These are phyloP conservation scores for Himantopus leucocephalus DNA, from an alignment of 2,113 vertebrate genomes.

Conservation along the genomic window DNA sequence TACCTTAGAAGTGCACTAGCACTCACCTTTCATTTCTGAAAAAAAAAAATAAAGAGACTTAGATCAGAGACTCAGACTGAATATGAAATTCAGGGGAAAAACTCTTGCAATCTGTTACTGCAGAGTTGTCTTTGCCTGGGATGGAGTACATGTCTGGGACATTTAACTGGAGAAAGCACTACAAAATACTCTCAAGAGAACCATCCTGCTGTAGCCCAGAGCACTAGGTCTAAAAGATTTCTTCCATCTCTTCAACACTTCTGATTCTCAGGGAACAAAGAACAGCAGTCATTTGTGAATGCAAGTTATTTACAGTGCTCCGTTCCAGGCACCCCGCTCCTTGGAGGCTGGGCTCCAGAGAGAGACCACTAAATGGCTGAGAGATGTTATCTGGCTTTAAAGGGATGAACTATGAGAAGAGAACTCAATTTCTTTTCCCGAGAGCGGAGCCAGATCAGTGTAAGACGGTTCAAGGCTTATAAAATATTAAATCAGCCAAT, in stretches of 20 bases:
- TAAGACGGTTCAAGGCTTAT: not conserved
- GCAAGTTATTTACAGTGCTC: constrained; percentile 25
- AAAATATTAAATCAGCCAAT: constrained; percentile 35
- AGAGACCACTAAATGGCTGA: constrained; percentile 12
- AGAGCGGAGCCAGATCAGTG: not conserved
- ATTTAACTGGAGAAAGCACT: not conserved
- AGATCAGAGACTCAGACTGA: not conserved
- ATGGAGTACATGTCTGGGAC: not conserved
- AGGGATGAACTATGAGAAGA: constrained; percentile 27
- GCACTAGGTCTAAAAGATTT: not conserved
- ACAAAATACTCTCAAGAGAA: not conserved
- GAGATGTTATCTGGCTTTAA: constrained; percentile 36
- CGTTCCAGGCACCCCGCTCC: not conserved
- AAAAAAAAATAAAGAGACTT: not conserved
- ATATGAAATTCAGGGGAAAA: not conserved
- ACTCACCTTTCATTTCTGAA: not conserved
- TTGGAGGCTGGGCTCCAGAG: not conserved
- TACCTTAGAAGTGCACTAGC: not conserved
- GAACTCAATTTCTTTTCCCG: constrained; percentile 5
- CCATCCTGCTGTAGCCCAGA: not conserved
- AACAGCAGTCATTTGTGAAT: not conserved
- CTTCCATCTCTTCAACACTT: not conserved
- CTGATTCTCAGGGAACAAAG: not conserved
- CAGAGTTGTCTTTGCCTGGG: not conserved
- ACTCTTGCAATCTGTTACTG: not conserved